A percentile compares a stretch with the other conserved stretches of the same genome.
These are phyloP conservation scores for Crocidura indochinensis DNA, from an alignment of 2,797 vertebrate species.

Conservation along the genomic window DNA sequence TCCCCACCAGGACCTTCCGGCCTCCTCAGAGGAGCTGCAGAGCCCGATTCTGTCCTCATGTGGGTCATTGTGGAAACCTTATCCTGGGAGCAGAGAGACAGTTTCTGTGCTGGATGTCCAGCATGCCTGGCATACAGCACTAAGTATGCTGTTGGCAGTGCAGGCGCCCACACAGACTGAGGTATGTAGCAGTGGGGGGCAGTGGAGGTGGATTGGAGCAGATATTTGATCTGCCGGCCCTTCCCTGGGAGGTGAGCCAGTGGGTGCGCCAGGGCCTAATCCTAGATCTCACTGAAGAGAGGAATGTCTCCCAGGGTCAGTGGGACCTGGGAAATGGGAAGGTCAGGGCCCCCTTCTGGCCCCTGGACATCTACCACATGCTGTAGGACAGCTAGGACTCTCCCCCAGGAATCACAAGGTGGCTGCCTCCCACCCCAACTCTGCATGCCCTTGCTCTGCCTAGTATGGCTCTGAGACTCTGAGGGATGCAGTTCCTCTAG, in stretches of 20 bases:
- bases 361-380: neutral
- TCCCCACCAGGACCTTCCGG: neutral
- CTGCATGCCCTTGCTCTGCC: accelerated
- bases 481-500: neutral
- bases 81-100: neutral
- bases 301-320: conserved; percentile 73
- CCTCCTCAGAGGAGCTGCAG: neutral
- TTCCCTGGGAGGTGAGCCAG: conserved; percentile 32
- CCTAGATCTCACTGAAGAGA: conserved; percentile 67
- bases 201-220: conserved; percentile 9
- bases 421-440: neutral
- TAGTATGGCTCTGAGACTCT: neutral
- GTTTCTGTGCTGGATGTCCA: neutral
- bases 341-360: neutral
- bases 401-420: conserved; percentile 20
- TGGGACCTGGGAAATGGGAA: conserved; percentile 45
- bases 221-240: conserved; percentile 74
- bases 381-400: neutral
- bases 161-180: neutral
- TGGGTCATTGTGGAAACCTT: neutral
- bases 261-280: conserved; percentile 48
- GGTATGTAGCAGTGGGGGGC: neutral
- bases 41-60: neutral
- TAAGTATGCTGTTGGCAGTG: no score
- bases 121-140: neutral